Evolutionary conservation across 2,113 vertebrate genomes (phyloP).

Genomic region (Pantherophis guttatus): DNA sequence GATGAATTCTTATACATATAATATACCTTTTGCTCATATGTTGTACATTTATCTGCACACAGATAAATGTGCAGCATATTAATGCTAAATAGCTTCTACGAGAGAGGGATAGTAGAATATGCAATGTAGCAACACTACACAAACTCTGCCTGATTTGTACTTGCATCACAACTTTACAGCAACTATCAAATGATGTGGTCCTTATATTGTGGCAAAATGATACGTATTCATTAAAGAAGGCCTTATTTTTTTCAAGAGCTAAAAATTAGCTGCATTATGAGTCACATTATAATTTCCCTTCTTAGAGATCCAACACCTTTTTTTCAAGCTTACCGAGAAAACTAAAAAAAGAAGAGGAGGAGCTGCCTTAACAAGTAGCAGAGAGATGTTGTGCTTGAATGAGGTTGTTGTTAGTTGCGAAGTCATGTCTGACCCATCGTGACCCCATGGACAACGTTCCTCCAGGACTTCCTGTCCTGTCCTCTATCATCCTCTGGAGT

Average conservation of each 20-base stretch:
- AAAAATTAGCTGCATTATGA: not conserved
- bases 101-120: not conserved
- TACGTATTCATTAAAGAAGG: not conserved
- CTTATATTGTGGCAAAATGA: not conserved
- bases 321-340: not conserved
- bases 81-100: not conserved
- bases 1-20: not conserved
- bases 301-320: not conserved
- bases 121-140: not conserved
- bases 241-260: not conserved
- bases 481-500: too few species aligned
- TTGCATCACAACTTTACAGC: not conserved
- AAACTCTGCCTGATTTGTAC: not conserved
- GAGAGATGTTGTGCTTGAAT: not conserved
- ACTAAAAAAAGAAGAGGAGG: not conserved
- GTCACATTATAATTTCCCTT: not conserved
- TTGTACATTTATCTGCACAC: too few species aligned
- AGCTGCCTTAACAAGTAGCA: not conserved
- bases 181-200: not conserved
- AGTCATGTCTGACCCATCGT: too few species aligned
- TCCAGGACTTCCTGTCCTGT: too few species aligned
- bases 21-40: not conserved
- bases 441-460: too few species aligned
- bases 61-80: not conserved
- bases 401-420: not conserved